Evolutionary conservation across 2,797 vertebrate genomes (phyloP).

Genomic region (Limnodromus scolopaceus): DNA sequence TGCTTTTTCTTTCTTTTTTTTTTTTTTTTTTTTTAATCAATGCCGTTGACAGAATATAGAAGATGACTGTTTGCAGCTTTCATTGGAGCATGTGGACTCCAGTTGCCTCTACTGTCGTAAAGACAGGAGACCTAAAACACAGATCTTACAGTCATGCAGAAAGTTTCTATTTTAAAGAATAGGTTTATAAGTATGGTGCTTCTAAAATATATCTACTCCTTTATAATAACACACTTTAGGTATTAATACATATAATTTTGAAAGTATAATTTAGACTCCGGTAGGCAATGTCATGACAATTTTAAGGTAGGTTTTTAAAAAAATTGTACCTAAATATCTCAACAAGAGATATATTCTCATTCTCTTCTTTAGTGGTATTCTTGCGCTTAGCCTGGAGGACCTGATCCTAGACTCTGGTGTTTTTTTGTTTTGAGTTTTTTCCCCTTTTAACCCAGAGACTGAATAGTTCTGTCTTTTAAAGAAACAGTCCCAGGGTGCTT

Average conservation of each 20-base stretch:
- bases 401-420: not conserved
- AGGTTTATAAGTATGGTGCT: not conserved
- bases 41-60: not conserved
- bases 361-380: not conserved
- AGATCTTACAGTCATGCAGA: not conserved
- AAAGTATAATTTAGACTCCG: constrained; percentile 26
- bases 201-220: not conserved
- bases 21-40: not conserved
- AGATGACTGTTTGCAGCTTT: not conserved
- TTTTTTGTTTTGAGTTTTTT: not conserved
- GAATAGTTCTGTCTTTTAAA: not conserved
- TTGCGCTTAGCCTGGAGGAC: not conserved
- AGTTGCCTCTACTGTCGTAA: not conserved
- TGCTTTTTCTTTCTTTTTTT: not conserved
- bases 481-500: not conserved
- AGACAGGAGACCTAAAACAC: constrained; percentile 19
- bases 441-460: not conserved
- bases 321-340: not conserved
- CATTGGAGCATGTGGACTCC: not conserved
- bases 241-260: constrained; percentile 58
- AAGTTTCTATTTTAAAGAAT: constrained; percentile 10
- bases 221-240: constrained; percentile 27
- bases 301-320: constrained; percentile 31
- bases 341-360: not conserved
- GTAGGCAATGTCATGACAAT: not conserved